Evolutionary conservation across 2,888 invertebrate genomes (phyloP).

Genomic region (Mesorhabditis belari): DNA sequence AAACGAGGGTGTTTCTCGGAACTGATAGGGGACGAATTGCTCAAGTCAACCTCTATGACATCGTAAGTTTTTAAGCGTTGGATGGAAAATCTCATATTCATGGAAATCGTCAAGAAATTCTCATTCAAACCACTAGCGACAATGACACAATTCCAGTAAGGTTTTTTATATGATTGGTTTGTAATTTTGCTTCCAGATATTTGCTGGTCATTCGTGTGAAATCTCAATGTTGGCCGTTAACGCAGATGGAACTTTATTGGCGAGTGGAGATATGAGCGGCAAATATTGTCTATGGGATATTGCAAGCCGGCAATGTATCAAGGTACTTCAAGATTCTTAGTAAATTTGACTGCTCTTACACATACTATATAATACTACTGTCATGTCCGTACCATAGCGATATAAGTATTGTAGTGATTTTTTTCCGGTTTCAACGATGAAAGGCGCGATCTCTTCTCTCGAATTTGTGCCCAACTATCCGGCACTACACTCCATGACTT

Average conservation of each 20-base stretch:
- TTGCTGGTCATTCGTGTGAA: constrained; percentile 26
- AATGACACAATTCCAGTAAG: not conserved
- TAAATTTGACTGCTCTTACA: not conserved
- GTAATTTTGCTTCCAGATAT: constrained; percentile 12
- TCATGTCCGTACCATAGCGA: no score
- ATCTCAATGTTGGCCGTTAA: constrained; percentile 22
- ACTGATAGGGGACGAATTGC: constrained; percentile 36
- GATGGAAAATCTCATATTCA: not conserved
- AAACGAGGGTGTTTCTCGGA: constrained; percentile 36
- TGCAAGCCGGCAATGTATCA: constrained; percentile 37
- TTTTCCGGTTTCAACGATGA: constrained; percentile 14
- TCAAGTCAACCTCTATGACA: constrained; percentile 24
- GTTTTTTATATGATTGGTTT: not conserved
- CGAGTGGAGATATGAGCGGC: constrained; percentile 34
- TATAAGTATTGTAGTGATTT: no score
- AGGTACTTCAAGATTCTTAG: constrained; percentile 10
- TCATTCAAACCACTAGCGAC: not conserved
- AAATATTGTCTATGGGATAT: constrained; percentile 44
- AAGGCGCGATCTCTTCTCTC: constrained; percentile 10
- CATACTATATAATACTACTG: not conserved
- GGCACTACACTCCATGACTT: constrained; percentile 3
- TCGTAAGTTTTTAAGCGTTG: constrained; percentile 3
- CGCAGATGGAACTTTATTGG: constrained; percentile 36
- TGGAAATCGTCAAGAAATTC: not conserved
- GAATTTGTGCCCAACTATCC: constrained; percentile 13